A percentile compares a stretch with the other conserved stretches of the same genome.
These are phyloP conservation scores for Pararge aegeria DNA, from an alignment of 1,140 invertebrate species.

Conservation along the genomic window DNA sequence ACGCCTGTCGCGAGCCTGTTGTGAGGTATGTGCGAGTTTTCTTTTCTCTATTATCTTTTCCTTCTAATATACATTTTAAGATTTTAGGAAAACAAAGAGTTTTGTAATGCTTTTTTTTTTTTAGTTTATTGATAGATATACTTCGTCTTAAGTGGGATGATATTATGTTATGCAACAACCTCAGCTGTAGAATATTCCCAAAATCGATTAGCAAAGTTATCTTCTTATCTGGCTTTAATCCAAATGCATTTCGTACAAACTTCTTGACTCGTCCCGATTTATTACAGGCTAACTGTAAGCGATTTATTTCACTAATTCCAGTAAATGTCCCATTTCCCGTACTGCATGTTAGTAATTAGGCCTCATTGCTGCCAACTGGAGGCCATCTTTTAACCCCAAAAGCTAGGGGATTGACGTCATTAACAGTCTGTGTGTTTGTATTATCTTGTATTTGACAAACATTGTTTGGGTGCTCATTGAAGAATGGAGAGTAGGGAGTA, in stretches of 20 bases:
- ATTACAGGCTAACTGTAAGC: slow-evolving; percentile 3
- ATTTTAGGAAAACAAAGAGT: too few relatives aligned
- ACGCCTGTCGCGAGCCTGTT: too few relatives aligned
- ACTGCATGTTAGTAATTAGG: slow-evolving; percentile 10
- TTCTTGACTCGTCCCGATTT: slow-evolving; percentile 7
- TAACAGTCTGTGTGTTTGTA: not conserved
- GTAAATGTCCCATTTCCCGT: slow-evolving; percentile 5
- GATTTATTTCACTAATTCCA: slow-evolving; percentile 9
- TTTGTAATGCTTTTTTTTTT: too few relatives aligned
- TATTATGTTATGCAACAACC: not conserved
- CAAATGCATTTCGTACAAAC: slow-evolving; percentile 12
- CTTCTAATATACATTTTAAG: too few relatives aligned
- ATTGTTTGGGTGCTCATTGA: too few relatives aligned
- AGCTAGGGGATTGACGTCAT: not conserved
- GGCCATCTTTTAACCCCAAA: not conserved
- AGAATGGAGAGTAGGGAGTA: too few relatives aligned
- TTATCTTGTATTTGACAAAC: not conserved
- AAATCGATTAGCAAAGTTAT: slow-evolving; percentile 12
- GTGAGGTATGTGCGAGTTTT: too few relatives aligned
- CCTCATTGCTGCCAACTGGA: slow-evolving; percentile 1
- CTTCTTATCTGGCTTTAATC: slow-evolving; percentile 4
- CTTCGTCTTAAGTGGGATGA: too few relatives aligned
- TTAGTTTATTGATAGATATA: too few relatives aligned
- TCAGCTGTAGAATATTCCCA: not conserved
- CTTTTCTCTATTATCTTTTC: too few relatives aligned